A percentile compares a stretch with the other conserved stretches of the same genome.
These are phyloP conservation scores for Blastobasis lacticolella DNA, from an alignment of 2,888 invertebrate genomes.

Conservation along the genomic window DNA sequence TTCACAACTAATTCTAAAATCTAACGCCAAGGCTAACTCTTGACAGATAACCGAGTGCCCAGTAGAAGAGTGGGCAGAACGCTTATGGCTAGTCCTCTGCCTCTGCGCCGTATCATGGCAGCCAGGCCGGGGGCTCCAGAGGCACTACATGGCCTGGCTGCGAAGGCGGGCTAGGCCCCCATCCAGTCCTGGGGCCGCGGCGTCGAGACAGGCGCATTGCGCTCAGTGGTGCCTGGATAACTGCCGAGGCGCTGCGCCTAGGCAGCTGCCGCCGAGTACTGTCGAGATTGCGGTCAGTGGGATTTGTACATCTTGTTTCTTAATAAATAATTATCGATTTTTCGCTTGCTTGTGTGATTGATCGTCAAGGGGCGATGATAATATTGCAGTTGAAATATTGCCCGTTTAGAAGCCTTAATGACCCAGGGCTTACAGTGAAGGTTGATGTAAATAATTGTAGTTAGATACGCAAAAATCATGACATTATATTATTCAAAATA, in stretches of 20 bases:
- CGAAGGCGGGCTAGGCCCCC: constrained; percentile 39
- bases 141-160: constrained; percentile 79
- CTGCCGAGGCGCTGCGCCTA: constrained; percentile 88
- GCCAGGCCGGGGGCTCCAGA: constrained; percentile 86
- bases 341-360: too few species aligned
- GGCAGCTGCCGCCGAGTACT: constrained; percentile 91
- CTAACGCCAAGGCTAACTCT: not conserved
- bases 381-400: too few species aligned
- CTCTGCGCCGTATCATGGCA: constrained; percentile 94
- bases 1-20: too few species aligned
- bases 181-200: constrained; percentile 13
- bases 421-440: too few species aligned
- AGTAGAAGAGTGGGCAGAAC: constrained; percentile 85
- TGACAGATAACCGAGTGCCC: constrained; percentile 86
- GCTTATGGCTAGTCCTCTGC: constrained; percentile 92
- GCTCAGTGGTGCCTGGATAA: constrained; percentile 96
- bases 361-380: too few species aligned
- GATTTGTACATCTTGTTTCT: not conserved
- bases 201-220: constrained; percentile 78
- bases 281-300: constrained; percentile 91
- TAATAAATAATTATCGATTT: too few species aligned
- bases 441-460: too few species aligned
- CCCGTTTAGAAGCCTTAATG: too few species aligned
- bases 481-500: too few species aligned
- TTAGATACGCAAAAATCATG: too few species aligned